These are phyloP conservation scores for Hypotaenidia philippensis DNA, from an alignment of 2,797 vertebrate genomes.

Conservation along the genomic window DNA sequence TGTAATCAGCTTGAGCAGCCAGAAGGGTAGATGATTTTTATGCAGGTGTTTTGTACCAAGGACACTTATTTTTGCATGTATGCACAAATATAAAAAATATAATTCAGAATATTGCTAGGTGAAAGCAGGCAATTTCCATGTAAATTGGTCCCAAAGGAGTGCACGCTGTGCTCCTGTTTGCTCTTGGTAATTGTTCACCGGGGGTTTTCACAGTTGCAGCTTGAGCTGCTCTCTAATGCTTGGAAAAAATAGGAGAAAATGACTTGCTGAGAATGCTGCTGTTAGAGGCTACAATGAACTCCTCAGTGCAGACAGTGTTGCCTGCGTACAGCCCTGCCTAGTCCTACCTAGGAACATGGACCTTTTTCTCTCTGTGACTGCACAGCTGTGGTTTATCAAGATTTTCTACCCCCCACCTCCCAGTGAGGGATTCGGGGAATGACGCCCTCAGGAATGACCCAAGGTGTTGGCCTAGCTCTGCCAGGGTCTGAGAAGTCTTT, in stretches of 20 bases:
- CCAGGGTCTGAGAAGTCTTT: not conserved
- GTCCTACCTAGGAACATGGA: not conserved
- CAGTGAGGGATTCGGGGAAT: not conserved
- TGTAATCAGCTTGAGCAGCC: not conserved
- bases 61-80: constrained; percentile 26
- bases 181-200: constrained; percentile 38
- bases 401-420: not conserved
- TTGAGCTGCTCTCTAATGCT: constrained; percentile 31
- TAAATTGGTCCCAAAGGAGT: constrained; percentile 46
- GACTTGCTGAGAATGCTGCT: not conserved
- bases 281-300: not conserved
- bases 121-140: constrained; percentile 66
- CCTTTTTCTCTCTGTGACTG: not conserved
- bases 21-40: not conserved
- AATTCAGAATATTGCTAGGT: constrained; percentile 50
- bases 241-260: not conserved
- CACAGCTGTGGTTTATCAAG: not conserved
- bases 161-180: constrained; percentile 32
- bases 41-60: constrained; percentile 53
- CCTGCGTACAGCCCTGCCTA: not conserved
- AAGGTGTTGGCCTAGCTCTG: not conserved
- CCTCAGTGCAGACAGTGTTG: not conserved
- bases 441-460: not conserved
- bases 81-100: constrained; percentile 30
- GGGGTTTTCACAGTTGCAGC: constrained; percentile 15